Evolutionary conservation across 1,140 invertebrate species (phyloP), one percentile per base, ranked within the genome.

Genomic region (Ceratosolen fusciceps): DNA sequence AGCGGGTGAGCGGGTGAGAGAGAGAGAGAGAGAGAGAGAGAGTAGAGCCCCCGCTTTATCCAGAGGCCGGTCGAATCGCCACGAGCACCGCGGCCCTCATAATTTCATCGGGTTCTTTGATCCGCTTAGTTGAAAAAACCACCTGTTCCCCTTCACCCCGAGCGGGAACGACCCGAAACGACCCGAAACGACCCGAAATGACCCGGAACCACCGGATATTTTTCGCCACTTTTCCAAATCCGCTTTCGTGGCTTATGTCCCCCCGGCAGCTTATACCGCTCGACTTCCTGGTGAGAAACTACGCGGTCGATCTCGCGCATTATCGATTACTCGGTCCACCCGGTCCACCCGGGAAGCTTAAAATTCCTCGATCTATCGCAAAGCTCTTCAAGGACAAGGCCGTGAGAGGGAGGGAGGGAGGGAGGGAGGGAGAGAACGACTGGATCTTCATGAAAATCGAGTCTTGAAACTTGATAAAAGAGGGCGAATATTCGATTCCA

Each of bases 401-500:
- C 24, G 12, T 58, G 3, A 26, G 24, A 24, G 29, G 34, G n/a
- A 34, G 26, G 19, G 10, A 65, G 60, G 34, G 0, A 65, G n/a
- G 37, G 60, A 7, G 12, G 34, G 14, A 60, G 7, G 14, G 26
- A 31, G 58, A 10, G 7, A 2, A 14, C 65, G 56, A 72, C 43
- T 67, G 58, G 68, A 83, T 84, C 24, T 21, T 49, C 29, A 21
- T 37, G 49, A 56, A 65, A 65, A 16, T 68, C 21, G 26, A 70
- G 67, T 26, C 43, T 39, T n/a, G 43, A 47, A 62, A 62, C 56
- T 37, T 56, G 73, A 74, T 74, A 49, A 74, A 74, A 74, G 58
- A 49, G 73, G 47, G n/a, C 39, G n/a, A 74, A 43, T 43, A 62
- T 62, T 62, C 73, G 12, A 74, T 74, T 74, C 73, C 56, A 74